These are phyloP conservation scores for Thalassarche chlororhynchos DNA, from an alignment of 2,113 vertebrate genomes.

Conservation along the genomic window DNA sequence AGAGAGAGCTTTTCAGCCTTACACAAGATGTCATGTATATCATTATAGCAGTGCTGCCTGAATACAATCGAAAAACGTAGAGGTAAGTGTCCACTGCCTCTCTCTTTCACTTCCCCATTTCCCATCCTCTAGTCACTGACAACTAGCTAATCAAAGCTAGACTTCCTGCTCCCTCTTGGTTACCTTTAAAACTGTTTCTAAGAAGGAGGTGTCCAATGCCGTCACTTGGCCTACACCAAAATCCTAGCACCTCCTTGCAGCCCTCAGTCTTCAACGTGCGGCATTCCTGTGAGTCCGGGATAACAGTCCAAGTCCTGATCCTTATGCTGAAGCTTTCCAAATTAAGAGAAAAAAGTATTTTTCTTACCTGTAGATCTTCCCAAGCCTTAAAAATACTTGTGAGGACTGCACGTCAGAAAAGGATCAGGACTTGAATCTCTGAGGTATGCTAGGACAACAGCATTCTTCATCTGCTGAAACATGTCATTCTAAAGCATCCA, in stretches of 20 bases:
- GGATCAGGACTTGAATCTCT: neutral
- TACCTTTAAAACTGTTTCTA: neutral
- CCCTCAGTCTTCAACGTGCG: neutral
- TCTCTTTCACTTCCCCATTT: neutral
- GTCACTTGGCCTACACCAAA: neutral
- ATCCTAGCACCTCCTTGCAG: neutral
- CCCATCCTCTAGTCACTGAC: neutral
- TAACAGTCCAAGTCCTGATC: neutral
- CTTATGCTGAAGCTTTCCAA: neutral
- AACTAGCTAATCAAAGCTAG: neutral
- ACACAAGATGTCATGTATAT: neutral
- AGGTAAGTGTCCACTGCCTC: neutral
- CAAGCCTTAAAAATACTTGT: neutral
- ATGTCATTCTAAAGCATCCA: neutral
- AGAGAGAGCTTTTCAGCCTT: neutral
- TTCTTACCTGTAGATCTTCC: neutral
- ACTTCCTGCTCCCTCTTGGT: neutral
- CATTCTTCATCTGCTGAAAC: neutral
- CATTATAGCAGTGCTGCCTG: neutral
- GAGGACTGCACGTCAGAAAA: neutral
- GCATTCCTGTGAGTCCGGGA: neutral
- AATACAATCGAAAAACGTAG: neutral
- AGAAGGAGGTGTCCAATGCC: rapidly evolving
- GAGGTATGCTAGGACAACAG: neutral
- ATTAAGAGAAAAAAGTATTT: neutral